These are phyloP conservation scores for Alcis repandata DNA, from an alignment of 2,888 invertebrate species.

Conservation along the genomic window DNA sequence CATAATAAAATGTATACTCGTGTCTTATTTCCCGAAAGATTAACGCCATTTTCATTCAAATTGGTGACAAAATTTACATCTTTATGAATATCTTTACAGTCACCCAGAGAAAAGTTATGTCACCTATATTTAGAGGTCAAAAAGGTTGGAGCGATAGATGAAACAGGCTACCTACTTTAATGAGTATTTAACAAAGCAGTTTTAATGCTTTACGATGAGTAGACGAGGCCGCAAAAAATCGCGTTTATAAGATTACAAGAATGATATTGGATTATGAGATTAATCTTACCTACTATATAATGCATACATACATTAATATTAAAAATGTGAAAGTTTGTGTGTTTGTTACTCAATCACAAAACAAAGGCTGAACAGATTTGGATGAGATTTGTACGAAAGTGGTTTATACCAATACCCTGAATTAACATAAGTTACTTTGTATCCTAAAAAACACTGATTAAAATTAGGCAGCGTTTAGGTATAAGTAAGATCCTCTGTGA, in stretches of 20 bases:
- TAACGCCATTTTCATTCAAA: conserved; percentile 10
- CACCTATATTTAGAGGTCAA: not conserved
- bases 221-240: not conserved
- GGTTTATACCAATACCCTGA: too few species aligned
- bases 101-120: too few species aligned
- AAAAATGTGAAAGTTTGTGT: too few species aligned
- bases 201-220: conserved; percentile 6
- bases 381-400: too few species aligned
- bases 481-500: too few species aligned
- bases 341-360: too few species aligned
- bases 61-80: not conserved
- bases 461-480: too few species aligned
- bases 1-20: not conserved
- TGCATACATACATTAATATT: too few species aligned
- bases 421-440: too few species aligned
- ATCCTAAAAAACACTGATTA: too few species aligned
- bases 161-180: not conserved
- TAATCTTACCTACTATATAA: too few species aligned
- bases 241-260: conserved; percentile 1
- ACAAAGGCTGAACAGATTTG: too few species aligned
- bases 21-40: not conserved
- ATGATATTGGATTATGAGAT: not conserved
- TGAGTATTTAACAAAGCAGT: not conserved
- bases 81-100: not conserved
- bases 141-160: not conserved